Percentiles rank a stretch among this genome's conserved stretches.
These are phyloP conservation scores for Dichetophora obliterata DNA, from an alignment of 2,888 invertebrate species.

Conservation along the genomic window DNA sequence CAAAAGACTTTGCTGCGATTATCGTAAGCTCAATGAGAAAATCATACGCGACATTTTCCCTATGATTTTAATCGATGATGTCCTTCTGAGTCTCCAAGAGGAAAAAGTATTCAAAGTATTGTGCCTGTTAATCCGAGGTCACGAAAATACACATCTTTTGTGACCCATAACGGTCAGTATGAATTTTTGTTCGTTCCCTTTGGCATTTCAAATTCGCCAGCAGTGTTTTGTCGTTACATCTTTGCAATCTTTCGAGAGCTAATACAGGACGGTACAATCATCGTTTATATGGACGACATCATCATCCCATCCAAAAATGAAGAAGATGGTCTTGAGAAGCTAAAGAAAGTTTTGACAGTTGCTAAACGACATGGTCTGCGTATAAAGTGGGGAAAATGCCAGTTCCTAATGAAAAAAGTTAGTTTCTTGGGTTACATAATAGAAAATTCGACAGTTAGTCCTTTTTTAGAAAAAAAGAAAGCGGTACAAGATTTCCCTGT, in stretches of 20 bases:
- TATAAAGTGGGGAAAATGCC: conserved; percentile 46
- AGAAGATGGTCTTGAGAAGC: neutral
- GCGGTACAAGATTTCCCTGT: conserved; percentile 39
- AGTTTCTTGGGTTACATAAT: conserved; percentile 45
- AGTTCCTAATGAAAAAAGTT: no score
- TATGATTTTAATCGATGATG: no score
- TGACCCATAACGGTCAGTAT: no score
- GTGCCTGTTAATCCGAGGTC: no score
- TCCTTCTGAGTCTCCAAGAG: no score
- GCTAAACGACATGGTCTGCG: neutral
- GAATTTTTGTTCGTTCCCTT: no score
- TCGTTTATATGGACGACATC: conserved; percentile 2
- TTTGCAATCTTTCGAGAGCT: neutral
- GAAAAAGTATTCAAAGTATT: no score
- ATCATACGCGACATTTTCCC: no score
- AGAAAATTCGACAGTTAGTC: conserved; percentile 33
- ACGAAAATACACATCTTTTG: no score
- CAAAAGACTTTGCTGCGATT: no score
- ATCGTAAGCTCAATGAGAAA: no score
- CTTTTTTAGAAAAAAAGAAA: conserved; percentile 33
- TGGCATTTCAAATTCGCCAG: no score
- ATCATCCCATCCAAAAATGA: neutral
- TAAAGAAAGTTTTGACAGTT: neutral
- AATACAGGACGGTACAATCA: neutral
- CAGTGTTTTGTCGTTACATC: conserved; percentile 4